Evolutionary conservation across 2,797 vertebrate genomes (phyloP).

Genomic region (Enoplosus armatus): DNA sequence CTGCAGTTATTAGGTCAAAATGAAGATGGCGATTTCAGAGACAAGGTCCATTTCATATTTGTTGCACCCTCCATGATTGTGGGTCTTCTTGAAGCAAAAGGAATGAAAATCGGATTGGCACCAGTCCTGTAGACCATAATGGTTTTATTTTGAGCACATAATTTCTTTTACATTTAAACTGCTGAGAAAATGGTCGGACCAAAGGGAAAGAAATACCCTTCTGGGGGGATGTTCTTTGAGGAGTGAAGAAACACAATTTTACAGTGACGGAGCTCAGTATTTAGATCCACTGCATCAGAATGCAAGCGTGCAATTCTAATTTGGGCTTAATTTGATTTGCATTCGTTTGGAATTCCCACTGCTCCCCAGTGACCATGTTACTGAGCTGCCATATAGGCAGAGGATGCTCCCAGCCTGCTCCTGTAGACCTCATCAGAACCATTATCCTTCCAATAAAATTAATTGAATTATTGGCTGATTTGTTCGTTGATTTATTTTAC

Average conservation of each 20-base stretch:
- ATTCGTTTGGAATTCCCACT: conserved; percentile 60
- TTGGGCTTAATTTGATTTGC: conserved; percentile 78
- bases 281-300: conserved; percentile 60
- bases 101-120: conserved; percentile 23
- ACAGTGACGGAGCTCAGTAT: conserved; percentile 62
- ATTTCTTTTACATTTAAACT: conserved; percentile 36
- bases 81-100: conserved; percentile 25
- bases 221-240: conserved; percentile 41
- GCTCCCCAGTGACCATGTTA: conserved; percentile 43
- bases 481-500: conserved; percentile 15
- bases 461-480: neutral
- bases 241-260: conserved; percentile 57
- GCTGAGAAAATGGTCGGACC: conserved; percentile 44
- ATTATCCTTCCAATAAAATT: conserved; percentile 6
- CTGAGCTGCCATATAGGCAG: conserved; percentile 39
- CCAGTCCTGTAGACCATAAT: conserved; percentile 22
- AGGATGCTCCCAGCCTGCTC: conserved; percentile 23
- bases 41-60: conserved; percentile 25
- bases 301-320: conserved; percentile 66
- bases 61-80: conserved; percentile 8
- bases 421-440: conserved; percentile 2
- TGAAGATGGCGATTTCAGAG: conserved; percentile 35
- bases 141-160: conserved; percentile 47
- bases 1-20: conserved; percentile 52
- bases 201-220: conserved; percentile 39